These are phyloP conservation scores for Hyles euphorbiae DNA, from an alignment of 1,140 invertebrate genomes.

Conservation along the genomic window DNA sequence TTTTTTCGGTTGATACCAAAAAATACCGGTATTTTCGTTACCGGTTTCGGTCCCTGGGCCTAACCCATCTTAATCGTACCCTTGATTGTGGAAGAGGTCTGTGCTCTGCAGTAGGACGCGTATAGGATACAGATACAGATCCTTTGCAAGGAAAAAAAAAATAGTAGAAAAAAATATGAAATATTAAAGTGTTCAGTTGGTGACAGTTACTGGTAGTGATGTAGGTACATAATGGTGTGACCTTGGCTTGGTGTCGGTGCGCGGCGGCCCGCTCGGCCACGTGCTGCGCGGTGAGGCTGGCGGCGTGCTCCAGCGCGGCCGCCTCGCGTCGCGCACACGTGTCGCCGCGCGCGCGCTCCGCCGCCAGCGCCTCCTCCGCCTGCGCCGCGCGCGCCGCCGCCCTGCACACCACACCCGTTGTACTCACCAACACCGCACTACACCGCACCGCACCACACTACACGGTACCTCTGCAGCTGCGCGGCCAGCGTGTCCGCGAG, in stretches of 20 bases:
- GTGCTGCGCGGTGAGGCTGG: conserved; percentile 47
- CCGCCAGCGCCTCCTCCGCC: conserved; percentile 37
- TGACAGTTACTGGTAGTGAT: background rate
- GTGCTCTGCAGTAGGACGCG: no score
- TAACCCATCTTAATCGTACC: no score
- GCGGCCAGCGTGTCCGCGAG: conserved; percentile 58
- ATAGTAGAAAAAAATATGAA: no score
- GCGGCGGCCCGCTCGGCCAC: conserved; percentile 32
- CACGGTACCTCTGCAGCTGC: conserved; percentile 54
- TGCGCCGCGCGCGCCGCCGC: conserved; percentile 41
- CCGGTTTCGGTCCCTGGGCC: no score
- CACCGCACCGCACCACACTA: conserved; percentile 16
- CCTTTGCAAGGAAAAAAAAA: no score
- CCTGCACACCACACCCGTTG: conserved; percentile 29
- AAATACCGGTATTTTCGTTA: no score
- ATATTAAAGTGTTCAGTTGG: no score
- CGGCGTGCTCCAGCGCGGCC: conserved; percentile 55
- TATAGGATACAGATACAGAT: no score
- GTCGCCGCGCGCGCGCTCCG: conserved; percentile 45
- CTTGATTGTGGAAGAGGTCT: no score
- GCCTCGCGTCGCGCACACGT: conserved; percentile 54
- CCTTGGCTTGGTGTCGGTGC: conserved; percentile 26
- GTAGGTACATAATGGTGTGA: conserved; percentile 7
- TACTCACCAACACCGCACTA: conserved; percentile 38
- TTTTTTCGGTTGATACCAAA: no score